A percentile compares a stretch with the other conserved stretches of the same genome.
phyloP scores from a whole-genome alignment of 2,888 invertebrate genomes.

The Spisula solida region DNA sequence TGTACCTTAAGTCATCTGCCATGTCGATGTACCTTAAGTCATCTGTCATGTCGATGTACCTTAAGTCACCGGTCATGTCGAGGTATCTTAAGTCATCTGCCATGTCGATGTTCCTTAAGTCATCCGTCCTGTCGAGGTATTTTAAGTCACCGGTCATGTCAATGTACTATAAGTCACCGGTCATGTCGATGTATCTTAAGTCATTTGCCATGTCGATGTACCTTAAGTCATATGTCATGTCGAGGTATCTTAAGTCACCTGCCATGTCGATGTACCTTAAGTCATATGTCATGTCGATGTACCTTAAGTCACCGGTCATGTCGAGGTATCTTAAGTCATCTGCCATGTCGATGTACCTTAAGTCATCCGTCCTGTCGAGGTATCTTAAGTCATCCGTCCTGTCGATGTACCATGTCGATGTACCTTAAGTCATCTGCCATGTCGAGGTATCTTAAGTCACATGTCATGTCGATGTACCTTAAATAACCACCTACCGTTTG shows the following conservation, averaged over 20 bases:
- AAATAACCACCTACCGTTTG: background rate
- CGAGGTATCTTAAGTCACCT: background rate
- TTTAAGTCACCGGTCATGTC: background rate
- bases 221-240: background rate
- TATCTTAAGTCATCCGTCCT: background rate
- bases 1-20: too few species aligned
- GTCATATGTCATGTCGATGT: background rate
- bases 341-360: background rate
- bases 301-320: background rate
- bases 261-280: background rate
- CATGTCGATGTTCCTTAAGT: background rate
- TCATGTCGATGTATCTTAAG: background rate
- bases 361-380: background rate
- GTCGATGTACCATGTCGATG: background rate
- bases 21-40: too few species aligned
- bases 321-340: background rate
- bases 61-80: background rate
- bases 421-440: background rate
- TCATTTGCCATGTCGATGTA: background rate
- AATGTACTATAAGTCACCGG: background rate
- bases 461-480: too few species aligned
- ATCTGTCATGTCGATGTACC: too few species aligned
- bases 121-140: background rate
- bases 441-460: background rate
- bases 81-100: background rate